These are phyloP conservation scores for Synanthedon vespiformis DNA, from an alignment of 2,888 invertebrate genomes.

Conservation along the genomic window DNA sequence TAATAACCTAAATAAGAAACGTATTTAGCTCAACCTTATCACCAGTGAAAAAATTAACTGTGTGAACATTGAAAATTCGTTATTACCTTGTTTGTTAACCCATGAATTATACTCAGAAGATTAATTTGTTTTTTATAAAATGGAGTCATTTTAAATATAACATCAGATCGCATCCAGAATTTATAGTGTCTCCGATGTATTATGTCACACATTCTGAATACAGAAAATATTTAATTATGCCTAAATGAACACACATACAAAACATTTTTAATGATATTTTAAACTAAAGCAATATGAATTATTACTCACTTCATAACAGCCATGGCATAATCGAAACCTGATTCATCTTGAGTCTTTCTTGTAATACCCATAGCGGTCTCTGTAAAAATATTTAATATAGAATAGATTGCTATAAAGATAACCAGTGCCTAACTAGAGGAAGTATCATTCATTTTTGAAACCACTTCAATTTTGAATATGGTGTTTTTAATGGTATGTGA, in stretches of 20 bases:
- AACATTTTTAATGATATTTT: too few relatives aligned
- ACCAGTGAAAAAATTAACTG: not conserved
- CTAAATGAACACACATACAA: not conserved
- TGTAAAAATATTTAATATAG: constrained; percentile 25
- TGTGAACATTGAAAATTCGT: not conserved
- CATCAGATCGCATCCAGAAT: constrained; percentile 78
- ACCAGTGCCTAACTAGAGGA: too few relatives aligned
- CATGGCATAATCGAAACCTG: constrained; percentile 84
- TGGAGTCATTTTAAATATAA: constrained; percentile 77
- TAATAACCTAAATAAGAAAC: constrained; percentile 54
- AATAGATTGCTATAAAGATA: constrained; percentile 3
- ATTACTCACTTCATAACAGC: constrained; percentile 79
- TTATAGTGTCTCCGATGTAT: constrained; percentile 83
- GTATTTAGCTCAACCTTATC: not conserved
- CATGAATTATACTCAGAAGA: constrained; percentile 78
- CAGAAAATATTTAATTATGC: not conserved
- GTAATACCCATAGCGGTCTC: constrained; percentile 89
- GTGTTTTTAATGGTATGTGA: too few relatives aligned
- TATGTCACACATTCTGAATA: constrained; percentile 79
- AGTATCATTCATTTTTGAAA: too few relatives aligned
- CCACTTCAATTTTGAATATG: too few relatives aligned
- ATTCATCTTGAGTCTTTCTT: constrained; percentile 77
- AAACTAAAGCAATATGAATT: not conserved
- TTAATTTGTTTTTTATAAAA: constrained; percentile 77
- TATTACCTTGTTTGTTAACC: constrained; percentile 78